Evolutionary conservation across 2,113 vertebrate genomes (phyloP), one percentile per base, ranked within the genome.

Genomic region (Hydrolagus affinis): DNA sequence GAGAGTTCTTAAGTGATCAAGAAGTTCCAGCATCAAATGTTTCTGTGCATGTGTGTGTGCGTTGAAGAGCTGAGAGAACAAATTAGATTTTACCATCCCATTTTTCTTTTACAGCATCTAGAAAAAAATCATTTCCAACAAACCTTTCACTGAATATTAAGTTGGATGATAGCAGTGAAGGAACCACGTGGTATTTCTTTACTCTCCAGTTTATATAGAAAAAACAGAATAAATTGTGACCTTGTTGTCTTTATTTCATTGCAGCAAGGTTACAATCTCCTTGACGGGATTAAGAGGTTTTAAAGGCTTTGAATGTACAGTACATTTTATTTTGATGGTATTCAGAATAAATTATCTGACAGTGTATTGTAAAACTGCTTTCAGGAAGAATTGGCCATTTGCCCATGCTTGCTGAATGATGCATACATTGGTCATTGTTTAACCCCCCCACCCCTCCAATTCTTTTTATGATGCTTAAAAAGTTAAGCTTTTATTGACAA

Each of bases 251-350:
- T 83, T 83, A 83, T 83, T 83, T 83, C 78, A 68, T 62, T 83
- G 62, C 60, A 83, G 60, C 32, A 66, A 83, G 25, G 78, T 28
- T 32, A 83, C 78, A 83, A 83, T 68, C 78, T 66, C 21, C 3
- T 15, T 83, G 78, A 83, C 60, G 66, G 78, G 78, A 68, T 83
- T 83, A 83, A 32, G 62, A 83, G 78, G 62, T 66, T 83, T 83
- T 83, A 83, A 68, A 68, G 78, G 78, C 78, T 83, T 68, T 83
- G 62, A 32, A 66, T 68, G 78, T 17, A 83, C 19, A 28, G 60
- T 66, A 30, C 78, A 83, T 83, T 83, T 83, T 83, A 14, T 83
- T 83, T 32, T 83, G 30, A 68, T 28, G 66, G 30, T 9, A 68
- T 68, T 83, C 32, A 17, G 62, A 83, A 83, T 66, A 64, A 75